Percentiles rank a stretch among this genome's conserved stretches.
phyloP scores from a whole-genome alignment of 23 tunicate genomes.

The Styela clava region DNA sequence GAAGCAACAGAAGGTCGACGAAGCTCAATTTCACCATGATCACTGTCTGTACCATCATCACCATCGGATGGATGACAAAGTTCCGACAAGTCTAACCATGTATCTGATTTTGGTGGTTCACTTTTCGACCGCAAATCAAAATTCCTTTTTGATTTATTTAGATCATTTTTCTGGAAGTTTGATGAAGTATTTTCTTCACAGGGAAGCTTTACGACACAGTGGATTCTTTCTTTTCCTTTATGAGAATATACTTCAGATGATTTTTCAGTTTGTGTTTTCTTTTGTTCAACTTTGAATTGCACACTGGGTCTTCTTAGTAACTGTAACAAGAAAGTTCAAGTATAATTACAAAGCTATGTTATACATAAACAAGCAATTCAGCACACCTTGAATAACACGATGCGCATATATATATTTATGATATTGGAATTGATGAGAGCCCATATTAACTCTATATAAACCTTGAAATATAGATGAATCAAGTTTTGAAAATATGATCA shows the following conservation, averaged over 20 bases:
- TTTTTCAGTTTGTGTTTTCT: neutral
- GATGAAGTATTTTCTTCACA: neutral
- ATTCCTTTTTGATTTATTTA: neutral
- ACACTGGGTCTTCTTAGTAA: conserved; percentile 4
- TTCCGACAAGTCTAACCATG: conserved; percentile 30
- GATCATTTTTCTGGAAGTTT: neutral
- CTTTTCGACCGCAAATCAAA: neutral
- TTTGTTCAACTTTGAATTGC: neutral
- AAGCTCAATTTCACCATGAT: neutral
- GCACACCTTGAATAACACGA: no score
- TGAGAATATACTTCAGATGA: no score
- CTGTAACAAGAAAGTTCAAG: neutral
- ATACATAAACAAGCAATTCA: no score
- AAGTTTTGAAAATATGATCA: no score
- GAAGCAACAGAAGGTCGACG: conserved; percentile 7
- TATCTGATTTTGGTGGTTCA: conserved; percentile 2
- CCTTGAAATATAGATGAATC: no score
- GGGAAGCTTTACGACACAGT: conserved; percentile 28
- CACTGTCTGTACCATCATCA: neutral
- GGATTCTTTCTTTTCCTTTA: conserved; percentile 4
- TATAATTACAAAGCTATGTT: no score
- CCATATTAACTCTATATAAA: no score
- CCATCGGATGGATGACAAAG: conserved; percentile 1
- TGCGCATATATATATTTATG: no score
- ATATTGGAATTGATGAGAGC: no score